Evolutionary conservation across 1,140 invertebrate genomes (phyloP), one percentile per base, ranked within the genome.

Genomic region (Grapholita molesta): DNA sequence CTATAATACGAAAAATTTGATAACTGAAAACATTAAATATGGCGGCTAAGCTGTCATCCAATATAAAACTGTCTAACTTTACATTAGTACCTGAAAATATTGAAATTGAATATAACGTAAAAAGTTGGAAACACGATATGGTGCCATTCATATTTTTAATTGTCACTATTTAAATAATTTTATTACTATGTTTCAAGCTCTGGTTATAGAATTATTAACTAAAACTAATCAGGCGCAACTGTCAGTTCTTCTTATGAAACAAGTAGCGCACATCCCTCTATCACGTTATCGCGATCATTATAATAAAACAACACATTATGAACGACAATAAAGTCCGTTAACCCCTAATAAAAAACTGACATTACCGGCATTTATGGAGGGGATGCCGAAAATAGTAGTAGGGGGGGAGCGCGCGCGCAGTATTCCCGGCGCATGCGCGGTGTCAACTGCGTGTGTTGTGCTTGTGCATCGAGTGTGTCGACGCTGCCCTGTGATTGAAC

Each of bases 371-470:
- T 57, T 23, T 24, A 57, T 57, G 55, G 55, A 61, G 55, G 55
- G 55, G 55, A 61, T 61, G 23, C 55, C 55, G 55, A 61, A 61
- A 61, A 61, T 35, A 42, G 64, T 30, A 42, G 64, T 42, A 66
- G 64, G 64, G 64, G 24, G 64, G n/a, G 33, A 21, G 7, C 28
- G 32, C 30, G 24, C 15, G 64, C 64, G 64, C 64, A 35, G 64
- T 42, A 11, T n/a, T 25, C 21, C 15, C 32, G n/a, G 7, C 35
- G 64, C 64, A n/a, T 32, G 32, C 64, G 64, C 11, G 35, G 2
- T 64, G 28, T 15, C 28, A 21, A 25, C 24, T 21, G 32, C 33
- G 32, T 25, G 11, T n/a, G 21, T n/a, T 25, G 6, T 9, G 23
- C 4, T 9, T 11, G 55, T 61, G 18, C 35, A 38, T 38, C 15